Percentiles rank a stretch among this genome's conserved stretches.
These are phyloP conservation scores for Metopolophium dirhodum DNA, from an alignment of 1,140 invertebrate species.

Conservation along the genomic window DNA sequence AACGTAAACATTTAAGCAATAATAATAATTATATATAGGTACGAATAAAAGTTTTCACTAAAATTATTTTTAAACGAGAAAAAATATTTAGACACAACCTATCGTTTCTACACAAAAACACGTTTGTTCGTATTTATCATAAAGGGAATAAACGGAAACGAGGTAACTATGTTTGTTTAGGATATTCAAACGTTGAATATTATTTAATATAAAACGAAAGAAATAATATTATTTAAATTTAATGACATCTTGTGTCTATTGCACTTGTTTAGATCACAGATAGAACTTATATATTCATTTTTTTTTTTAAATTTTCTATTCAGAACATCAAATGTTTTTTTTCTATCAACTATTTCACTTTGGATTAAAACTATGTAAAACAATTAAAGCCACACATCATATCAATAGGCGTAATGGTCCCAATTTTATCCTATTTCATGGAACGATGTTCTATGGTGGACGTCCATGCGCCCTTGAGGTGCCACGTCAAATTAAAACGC, in stretches of 20 bases:
- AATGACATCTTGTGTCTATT: slow-evolving; percentile 43
- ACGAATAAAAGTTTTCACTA: slow-evolving; percentile 10
- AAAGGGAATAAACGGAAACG: neutral
- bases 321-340: neutral
- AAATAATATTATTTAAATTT: slow-evolving; percentile 36
- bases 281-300: slow-evolving; percentile 34
- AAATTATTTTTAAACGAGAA: slow-evolving; percentile 14
- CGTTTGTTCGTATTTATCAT: slow-evolving; percentile 27
- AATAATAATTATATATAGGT: neutral
- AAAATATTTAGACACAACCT: slow-evolving; percentile 11
- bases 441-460: neutral
- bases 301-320: neutral
- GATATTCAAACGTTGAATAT: neutral
- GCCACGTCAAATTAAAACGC: neutral
- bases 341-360: neutral
- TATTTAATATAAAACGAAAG: neutral
- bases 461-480: neutral
- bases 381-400: neutral
- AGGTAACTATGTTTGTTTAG: slow-evolving; percentile 34
- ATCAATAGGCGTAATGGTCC: slow-evolving; percentile 6
- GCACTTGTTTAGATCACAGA: slow-evolving; percentile 51
- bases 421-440: neutral
- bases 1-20: slow-evolving; percentile 28
- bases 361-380: neutral
- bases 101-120: slow-evolving; percentile 5